Conservation (phyloP, 2,888 invertebrate species). For the Tupiocoris notatus region DNA sequence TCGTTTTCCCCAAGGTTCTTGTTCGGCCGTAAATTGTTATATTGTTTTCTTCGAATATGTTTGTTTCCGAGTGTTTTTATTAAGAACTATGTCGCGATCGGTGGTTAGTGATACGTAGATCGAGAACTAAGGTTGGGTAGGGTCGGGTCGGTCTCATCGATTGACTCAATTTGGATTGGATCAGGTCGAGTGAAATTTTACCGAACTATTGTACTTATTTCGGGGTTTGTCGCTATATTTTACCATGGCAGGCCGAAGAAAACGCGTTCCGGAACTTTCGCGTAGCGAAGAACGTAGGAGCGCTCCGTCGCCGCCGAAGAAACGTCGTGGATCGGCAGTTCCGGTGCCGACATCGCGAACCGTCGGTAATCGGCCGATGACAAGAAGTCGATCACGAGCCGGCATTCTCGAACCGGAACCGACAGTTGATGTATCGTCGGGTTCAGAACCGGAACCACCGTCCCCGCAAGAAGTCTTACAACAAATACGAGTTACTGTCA, state of each 20-base stretch:
- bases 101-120: too few relatives aligned
- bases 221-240: too few relatives aligned
- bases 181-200: too few relatives aligned
- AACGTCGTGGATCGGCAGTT: conserved; percentile 1
- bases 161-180: too few relatives aligned
- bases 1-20: too few relatives aligned
- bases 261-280: background rate
- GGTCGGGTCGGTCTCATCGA: background rate
- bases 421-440: background rate
- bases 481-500: conserved; percentile 5
- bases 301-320: background rate
- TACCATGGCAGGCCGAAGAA: conserved; percentile 19
- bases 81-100: too few relatives aligned
- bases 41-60: too few relatives aligned
- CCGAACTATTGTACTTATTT: too few relatives aligned
- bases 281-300: too few relatives aligned
- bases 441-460: conserved; percentile 9
- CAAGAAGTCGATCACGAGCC: background rate
- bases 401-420: background rate
- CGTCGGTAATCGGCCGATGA: conserved; percentile 1
- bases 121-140: too few relatives aligned
- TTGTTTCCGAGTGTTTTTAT: too few relatives aligned
- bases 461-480: conserved; percentile 18
- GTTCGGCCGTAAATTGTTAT: too few relatives aligned
- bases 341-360: background rate